Evolutionary conservation across 2,797 vertebrate genomes (phyloP).

Genomic region (Malurus leucopterus): DNA sequence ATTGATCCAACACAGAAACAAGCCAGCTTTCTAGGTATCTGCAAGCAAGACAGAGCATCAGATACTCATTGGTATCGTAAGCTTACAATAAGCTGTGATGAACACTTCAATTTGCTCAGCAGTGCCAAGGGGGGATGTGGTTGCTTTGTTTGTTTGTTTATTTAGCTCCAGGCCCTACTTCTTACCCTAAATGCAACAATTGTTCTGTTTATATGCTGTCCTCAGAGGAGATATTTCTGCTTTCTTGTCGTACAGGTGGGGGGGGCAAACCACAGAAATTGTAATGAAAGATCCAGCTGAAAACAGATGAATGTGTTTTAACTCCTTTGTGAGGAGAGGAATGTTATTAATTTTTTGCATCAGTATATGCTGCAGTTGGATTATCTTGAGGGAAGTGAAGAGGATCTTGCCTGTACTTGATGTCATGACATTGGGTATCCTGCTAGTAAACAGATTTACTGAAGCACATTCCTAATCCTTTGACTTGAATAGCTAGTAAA

Average conservation of each 20-base stretch:
- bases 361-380: not conserved
- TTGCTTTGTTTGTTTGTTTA: not conserved
- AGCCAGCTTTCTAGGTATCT: not conserved
- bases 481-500: not conserved
- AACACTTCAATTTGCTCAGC: not conserved
- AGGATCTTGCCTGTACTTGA: not conserved
- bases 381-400: not conserved
- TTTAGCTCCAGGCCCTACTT: not conserved
- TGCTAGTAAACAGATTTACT: not conserved
- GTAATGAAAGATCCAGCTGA: not conserved
- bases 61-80: not conserved
- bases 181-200: not conserved
- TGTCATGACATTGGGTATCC: not conserved
- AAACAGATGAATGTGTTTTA: not conserved
- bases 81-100: not conserved
- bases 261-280: not conserved
- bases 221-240: not conserved
- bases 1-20: not conserved
- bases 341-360: not conserved
- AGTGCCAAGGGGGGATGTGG: not conserved
- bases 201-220: not conserved
- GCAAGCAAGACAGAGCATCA: not conserved
- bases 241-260: not conserved
- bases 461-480: not conserved
- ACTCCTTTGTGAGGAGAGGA: not conserved